A percentile compares a stretch with the other conserved stretches of the same genome.
These are phyloP conservation scores for Eubucco bourcierii DNA, from an alignment of 2,113 vertebrate species.

Conservation along the genomic window DNA sequence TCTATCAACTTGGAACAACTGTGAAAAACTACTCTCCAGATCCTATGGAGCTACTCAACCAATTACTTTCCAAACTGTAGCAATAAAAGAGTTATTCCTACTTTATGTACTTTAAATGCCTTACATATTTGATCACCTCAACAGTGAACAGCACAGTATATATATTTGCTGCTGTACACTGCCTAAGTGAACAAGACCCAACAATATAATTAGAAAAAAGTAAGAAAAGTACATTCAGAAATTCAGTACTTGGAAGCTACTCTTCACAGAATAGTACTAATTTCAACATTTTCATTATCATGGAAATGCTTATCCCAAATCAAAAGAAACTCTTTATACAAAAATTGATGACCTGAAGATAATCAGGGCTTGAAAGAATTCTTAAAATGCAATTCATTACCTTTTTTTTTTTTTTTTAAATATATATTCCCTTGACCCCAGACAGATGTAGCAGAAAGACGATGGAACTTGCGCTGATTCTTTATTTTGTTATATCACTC, in stretches of 20 bases:
- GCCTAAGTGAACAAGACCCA: not conserved
- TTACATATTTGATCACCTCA: not conserved
- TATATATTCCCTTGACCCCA: not conserved
- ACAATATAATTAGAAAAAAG: not conserved
- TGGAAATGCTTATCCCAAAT: not conserved
- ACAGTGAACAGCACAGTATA: not conserved
- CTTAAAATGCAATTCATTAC: constrained; percentile 22
- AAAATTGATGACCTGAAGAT: constrained; percentile 1
- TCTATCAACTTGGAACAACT: not conserved
- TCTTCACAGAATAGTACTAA: not conserved
- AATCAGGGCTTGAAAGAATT: not conserved
- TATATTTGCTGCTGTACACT: not conserved
- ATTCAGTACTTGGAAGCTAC: not conserved
- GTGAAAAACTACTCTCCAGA: not conserved
- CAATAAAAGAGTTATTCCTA: not conserved
- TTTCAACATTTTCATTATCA: not conserved
- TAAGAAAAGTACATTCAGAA: not conserved
- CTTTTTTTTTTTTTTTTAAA: not conserved
- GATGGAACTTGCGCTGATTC: not conserved
- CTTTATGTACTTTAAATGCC: not conserved
- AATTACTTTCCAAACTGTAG: not conserved
- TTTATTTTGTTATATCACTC: constrained; percentile 24
- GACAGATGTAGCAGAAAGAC: not conserved
- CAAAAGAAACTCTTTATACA: not conserved
- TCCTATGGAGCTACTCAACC: not conserved